Base-by-base conservation (phyloP, 2,797 vertebrate species). In the Myripristis murdjan region DNA sequence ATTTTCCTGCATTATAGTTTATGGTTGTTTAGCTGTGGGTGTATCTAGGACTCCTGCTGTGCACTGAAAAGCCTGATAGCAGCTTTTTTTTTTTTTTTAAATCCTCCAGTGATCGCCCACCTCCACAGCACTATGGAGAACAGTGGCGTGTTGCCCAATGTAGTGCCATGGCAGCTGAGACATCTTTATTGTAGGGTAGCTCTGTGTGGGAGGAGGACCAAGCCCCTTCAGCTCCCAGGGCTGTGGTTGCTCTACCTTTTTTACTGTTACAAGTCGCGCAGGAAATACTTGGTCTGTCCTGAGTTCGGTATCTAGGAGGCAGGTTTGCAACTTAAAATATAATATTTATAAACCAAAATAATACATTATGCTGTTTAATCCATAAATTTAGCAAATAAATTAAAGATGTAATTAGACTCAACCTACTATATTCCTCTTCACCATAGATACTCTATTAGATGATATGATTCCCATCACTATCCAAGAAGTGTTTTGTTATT, bases 161-260 rank as follows among this genome's bases (percentile, higher is more conserved):
- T 56, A 56, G 56, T 33, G 59, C 24, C n/a, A 26, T 18, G 33
- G 59, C 59, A 33, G 54, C 62, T 51, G 64, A 88, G 77, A 77
- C 6, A 47, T 79, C 70, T 77, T 85, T 76, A 80, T 85, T 84
- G 68, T 61, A 5, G 54, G 76, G 41, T 53, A 41, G 46, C 54
- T 79, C 14, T 70, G 66, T 59, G 86, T 90, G 70, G 82, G 83
- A 49, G 73, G 65, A 73, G 69, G 58, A 64, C 55, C 15, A 48
- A 77, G 51, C 28, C 51, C 54, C 53, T 62, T 69, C 69, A 73
- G 52, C 26, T 82, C 62, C 56, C 47, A 61, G 72, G 66, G 56
- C 41, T 61, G 41, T 56, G 78, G 58, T 73, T 70, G 60, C 31
- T 73, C 26, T 60, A 70, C 61, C 44, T 73, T 66, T n/a, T 66